phyloP scores from a whole-genome alignment of 2,113 vertebrate species.

The Scomber colias region DNA sequence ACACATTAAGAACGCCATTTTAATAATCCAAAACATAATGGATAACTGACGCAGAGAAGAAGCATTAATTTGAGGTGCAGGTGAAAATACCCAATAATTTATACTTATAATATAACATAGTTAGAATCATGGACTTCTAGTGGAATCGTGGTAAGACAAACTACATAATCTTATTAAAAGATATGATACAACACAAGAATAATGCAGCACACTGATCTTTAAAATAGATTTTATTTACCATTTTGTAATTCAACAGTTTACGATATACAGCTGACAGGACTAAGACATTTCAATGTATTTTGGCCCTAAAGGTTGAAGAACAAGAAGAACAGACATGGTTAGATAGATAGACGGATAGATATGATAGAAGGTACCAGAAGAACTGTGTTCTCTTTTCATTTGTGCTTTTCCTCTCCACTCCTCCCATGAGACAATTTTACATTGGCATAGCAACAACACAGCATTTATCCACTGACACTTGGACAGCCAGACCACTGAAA shows the following conservation, averaged over 20 bases:
- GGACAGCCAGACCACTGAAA: conserved; percentile 49
- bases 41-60: no score
- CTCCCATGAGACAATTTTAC: conserved; percentile 59
- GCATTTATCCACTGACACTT: conserved; percentile 27
- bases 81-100: no score
- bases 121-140: no score
- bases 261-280: conserved; percentile 86
- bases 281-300: conserved; percentile 86
- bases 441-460: conserved; percentile 65
- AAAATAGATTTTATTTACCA: conserved; percentile 90
- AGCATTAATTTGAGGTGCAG: no score
- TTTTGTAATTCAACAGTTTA: conserved; percentile 88
- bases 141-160: no score
- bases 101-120: no score
- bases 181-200: neutral
- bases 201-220: conserved; percentile 76
- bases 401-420: conserved; percentile 76
- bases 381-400: conserved; percentile 74
- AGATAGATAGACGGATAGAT: conserved; percentile 81
- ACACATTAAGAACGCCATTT: no score
- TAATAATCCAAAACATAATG: no score
- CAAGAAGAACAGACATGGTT: conserved; percentile 81
- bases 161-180: no score
- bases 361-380: conserved; percentile 77
- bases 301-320: conserved; percentile 85